These are phyloP conservation scores for Cyprinodon brontotheroides DNA, from an alignment of 2,113 vertebrate species.

Conservation along the genomic window DNA sequence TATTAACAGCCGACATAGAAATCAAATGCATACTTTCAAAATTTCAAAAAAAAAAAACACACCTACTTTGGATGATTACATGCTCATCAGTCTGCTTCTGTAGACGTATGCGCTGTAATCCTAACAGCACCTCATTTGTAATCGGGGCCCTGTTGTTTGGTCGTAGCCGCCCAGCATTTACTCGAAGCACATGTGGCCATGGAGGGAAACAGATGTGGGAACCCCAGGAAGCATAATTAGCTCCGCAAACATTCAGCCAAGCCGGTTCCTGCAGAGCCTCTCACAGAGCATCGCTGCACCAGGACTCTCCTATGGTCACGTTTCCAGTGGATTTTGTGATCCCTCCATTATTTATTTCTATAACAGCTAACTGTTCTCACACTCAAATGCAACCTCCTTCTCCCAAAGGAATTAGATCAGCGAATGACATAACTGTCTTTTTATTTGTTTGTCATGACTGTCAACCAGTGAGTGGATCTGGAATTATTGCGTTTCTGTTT, in stretches of 20 bases:
- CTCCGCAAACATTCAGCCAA: slow-evolving; percentile 59
- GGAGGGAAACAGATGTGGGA: slow-evolving; percentile 64
- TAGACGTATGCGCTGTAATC: slow-evolving; percentile 47
- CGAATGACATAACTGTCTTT: slow-evolving; percentile 17
- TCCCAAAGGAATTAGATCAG: slow-evolving; percentile 39
- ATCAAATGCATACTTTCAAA: background rate
- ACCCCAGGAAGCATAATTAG: slow-evolving; percentile 67
- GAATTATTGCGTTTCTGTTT: slow-evolving; percentile 27
- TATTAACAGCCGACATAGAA: background rate
- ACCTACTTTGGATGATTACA: slow-evolving; percentile 33
- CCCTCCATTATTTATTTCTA: slow-evolving; percentile 7
- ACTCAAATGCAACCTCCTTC: slow-evolving; percentile 11
- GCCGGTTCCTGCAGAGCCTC: slow-evolving; percentile 46
- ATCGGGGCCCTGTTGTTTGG: slow-evolving; percentile 50
- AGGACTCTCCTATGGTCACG: slow-evolving; percentile 24
- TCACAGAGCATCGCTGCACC: slow-evolving; percentile 23
- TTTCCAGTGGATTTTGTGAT: slow-evolving; percentile 36
- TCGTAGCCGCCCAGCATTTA: slow-evolving; percentile 50
- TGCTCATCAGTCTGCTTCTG: slow-evolving; percentile 47
- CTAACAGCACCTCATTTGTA: slow-evolving; percentile 62
- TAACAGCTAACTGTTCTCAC: slow-evolving; percentile 36
- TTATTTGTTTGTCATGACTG: slow-evolving; percentile 49
- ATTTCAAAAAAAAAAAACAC: background rate
- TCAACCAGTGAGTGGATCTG: slow-evolving; percentile 21
- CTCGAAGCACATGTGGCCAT: slow-evolving; percentile 66